Evolutionary conservation across 2,888 invertebrate species (phyloP).

Genomic region (Trichogramma evanescens): DNA sequence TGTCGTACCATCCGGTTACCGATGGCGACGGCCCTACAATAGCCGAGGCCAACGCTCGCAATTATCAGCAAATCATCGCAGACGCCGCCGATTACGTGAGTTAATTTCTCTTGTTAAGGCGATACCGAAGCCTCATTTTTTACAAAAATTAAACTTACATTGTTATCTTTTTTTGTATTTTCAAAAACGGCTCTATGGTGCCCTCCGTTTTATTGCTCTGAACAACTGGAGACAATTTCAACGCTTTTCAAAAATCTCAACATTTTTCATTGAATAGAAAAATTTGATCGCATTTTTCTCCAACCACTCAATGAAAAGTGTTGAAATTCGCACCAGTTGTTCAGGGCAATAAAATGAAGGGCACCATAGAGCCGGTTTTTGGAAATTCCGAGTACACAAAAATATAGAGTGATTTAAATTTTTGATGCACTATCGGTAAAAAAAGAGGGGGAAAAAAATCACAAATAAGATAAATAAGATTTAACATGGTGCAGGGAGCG

Average conservation of each 20-base stretch:
- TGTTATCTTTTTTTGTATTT: neutral
- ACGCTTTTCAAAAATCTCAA: neutral
- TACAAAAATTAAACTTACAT: neutral
- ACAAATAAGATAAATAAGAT: neutral
- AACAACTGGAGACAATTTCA: too few relatives aligned
- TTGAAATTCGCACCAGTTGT: too few relatives aligned
- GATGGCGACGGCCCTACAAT: neutral
- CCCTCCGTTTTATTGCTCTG: too few relatives aligned
- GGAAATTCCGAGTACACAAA: too few relatives aligned
- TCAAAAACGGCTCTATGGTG: neutral
- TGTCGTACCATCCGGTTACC: constrained; percentile 9
- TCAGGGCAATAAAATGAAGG: too few relatives aligned
- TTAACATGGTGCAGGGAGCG: constrained; percentile 40
- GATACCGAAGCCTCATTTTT: too few relatives aligned
- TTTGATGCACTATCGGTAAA: neutral
- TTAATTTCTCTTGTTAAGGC: neutral
- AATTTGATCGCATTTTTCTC: too few relatives aligned
- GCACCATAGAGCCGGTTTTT: too few relatives aligned
- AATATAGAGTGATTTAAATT: too few relatives aligned
- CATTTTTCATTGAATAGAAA: neutral
- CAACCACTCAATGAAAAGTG: too few relatives aligned
- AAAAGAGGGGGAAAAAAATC: neutral
- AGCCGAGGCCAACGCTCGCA: constrained; percentile 1
- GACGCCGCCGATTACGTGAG: constrained; percentile 13
- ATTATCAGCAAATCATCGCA: constrained; percentile 1